Base-by-base conservation (phyloP, 2,888 invertebrate genomes). In the Drosophila melanosoma region DNA sequence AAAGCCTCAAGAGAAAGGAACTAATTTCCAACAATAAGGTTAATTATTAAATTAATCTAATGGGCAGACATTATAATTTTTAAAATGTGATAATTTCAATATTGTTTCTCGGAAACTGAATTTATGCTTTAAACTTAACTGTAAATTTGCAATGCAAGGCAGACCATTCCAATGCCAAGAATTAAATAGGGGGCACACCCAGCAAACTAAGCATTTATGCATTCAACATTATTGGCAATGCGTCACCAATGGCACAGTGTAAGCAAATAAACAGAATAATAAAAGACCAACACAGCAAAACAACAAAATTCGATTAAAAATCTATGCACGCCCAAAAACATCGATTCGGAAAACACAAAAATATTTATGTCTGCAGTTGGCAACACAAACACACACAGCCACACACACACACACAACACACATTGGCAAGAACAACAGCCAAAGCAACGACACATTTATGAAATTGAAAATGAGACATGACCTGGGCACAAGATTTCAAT, bases 271-370 rank as follows among this genome's bases (percentile, higher is more conserved):
- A 29, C 36, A 61, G 36, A 38, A 40, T 2, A 58, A 53, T n/a
- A 52, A 49, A 51, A 32, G 12, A 36, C 12, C 29, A 56, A 63
- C 48, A 62, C 40, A 58, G 45, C 53, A 54, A 58, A 67, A 74
- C 79, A 84, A 71, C 69, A 59, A 51, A 85, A 83, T 74, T 88
- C 90, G 89, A 89, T 85, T 89, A 88, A 89, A 82, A 89, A 78
- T 72, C 85, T 71, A 72, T 81, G 76, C 85, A 85, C 87, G 88
- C 83, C 81, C 81, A 67, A 75, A 72, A 77, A 70, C 76, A 83
- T 74, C 71, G 76, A 69, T 75, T 69, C 67, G 56, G 68, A 66
- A 69, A 17, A 70, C 35, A 75, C 52, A 63, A 68, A 79, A 79
- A 62, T 73, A 54, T 77, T 68, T 57, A 62, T 4, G 53, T 77